Percentiles rank a stretch among this genome's conserved stretches.
phyloP scores from a whole-genome alignment of 2,113 vertebrate genomes.

The Aptenodytes forsteri region DNA sequence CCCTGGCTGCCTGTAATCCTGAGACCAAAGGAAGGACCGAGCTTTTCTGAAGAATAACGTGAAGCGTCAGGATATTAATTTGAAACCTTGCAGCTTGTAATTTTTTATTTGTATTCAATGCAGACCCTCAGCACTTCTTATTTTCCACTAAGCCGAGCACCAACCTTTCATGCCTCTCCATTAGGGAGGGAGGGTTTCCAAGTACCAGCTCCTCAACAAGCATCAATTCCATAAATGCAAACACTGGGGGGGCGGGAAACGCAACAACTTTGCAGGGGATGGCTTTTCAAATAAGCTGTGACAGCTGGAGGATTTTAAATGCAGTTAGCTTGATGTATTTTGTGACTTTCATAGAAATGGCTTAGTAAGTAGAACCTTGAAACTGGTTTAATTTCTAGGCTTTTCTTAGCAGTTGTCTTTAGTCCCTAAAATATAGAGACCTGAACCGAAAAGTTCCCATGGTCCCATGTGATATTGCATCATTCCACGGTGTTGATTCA shows the following conservation, averaged over 20 bases:
- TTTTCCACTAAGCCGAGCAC: not conserved
- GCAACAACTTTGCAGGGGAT: not conserved
- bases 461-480: not conserved
- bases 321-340: not conserved
- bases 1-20: not conserved
- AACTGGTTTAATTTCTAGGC: not conserved
- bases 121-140: not conserved
- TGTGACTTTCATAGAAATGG: not conserved
- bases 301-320: not conserved
- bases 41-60: not conserved
- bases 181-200: not conserved
- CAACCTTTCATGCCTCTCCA: not conserved
- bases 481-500: not conserved
- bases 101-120: constrained; percentile 16
- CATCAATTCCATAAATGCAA: not conserved
- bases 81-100: not conserved
- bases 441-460: not conserved
- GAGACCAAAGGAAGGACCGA: not conserved
- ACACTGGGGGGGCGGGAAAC: not conserved
- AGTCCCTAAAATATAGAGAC: not conserved
- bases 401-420: not conserved
- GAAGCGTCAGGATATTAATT: constrained; percentile 1
- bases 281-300: not conserved
- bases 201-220: not conserved
- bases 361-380: not conserved